phyloP scores from a whole-genome alignment of 1,140 invertebrate species.

The Drosophila sp. region DNA sequence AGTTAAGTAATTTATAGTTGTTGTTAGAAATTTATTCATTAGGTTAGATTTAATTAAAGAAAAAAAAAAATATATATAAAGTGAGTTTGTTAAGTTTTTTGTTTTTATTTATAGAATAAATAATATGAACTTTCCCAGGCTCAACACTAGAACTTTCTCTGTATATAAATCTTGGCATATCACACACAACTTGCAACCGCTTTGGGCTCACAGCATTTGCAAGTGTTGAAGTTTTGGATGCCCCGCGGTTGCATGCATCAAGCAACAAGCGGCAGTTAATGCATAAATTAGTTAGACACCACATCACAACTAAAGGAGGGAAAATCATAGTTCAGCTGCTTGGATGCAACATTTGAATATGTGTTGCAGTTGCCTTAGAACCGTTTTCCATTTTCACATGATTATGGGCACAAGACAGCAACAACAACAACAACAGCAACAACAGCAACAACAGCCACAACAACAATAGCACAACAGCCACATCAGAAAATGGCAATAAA shows the following conservation, averaged over 20 bases:
- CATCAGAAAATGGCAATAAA: constrained; percentile 56
- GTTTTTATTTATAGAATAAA: too few species aligned
- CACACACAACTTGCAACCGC: not conserved
- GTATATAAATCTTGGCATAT: constrained; percentile 1
- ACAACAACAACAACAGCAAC: constrained; percentile 20
- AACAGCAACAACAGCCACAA: constrained; percentile 16
- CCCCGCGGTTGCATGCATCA: constrained; percentile 13
- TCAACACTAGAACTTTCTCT: constrained; percentile 4
- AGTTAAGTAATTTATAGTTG: too few species aligned
- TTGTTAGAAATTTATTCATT: too few species aligned
- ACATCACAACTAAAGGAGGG: constrained; percentile 36
- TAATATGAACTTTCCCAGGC: constrained; percentile 4
- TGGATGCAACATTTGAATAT: not conserved
- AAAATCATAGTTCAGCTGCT: constrained; percentile 13
- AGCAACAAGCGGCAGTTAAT: constrained; percentile 15
- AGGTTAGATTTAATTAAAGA: too few species aligned
- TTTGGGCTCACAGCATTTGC: constrained; percentile 6
- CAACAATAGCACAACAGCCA: not conserved
- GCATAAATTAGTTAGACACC: constrained; percentile 51
- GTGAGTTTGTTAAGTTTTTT: too few species aligned
- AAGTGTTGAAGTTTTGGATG: constrained; percentile 20
- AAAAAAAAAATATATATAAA: too few species aligned
- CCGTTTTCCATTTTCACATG: constrained; percentile 74
- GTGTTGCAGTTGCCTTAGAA: constrained; percentile 36
- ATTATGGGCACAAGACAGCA: constrained; percentile 62